phyloP scores from a whole-genome alignment of 2,888 invertebrate species.

The Mallateleia sp. region DNA sequence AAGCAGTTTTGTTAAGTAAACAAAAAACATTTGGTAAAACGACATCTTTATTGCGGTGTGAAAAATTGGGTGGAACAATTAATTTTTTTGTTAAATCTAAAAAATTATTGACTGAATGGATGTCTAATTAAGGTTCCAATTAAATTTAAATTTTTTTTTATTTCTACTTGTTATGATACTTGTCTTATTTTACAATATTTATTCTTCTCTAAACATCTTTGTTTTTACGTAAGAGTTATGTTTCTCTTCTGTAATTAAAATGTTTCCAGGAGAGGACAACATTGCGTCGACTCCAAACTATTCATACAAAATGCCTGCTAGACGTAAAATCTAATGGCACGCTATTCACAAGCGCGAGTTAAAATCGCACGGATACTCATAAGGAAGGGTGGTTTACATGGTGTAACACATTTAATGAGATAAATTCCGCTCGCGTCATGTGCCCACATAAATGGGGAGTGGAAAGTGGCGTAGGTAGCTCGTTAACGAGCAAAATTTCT shows the following conservation, averaged over 20 bases:
- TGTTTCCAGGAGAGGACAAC: neutral
- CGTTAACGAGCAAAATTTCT: conserved; percentile 72
- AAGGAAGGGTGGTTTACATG: conserved; percentile 63
- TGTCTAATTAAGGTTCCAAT: too few species aligned
- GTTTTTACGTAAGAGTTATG: too few species aligned
- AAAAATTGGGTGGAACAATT: too few species aligned
- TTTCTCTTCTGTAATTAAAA: neutral
- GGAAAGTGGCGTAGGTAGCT: conserved; percentile 63
- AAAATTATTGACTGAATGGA: too few species aligned
- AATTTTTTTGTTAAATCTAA: too few species aligned
- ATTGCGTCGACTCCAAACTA: conserved; percentile 16
- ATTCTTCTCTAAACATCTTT: too few species aligned
- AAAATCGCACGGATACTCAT: conserved; percentile 29
- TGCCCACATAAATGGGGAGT: conserved; percentile 65
- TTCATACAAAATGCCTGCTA: conserved; percentile 36
- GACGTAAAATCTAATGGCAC: conserved; percentile 39
- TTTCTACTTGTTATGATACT: too few species aligned
- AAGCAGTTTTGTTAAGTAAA: too few species aligned
- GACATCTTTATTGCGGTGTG: too few species aligned
- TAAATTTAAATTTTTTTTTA: too few species aligned
- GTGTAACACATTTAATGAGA: conserved; percentile 72
- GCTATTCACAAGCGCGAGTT: conserved; percentile 47
- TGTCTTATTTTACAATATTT: too few species aligned
- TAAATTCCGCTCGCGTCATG: conserved; percentile 66
- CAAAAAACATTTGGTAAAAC: too few species aligned